Base-by-base conservation (phyloP, 2,797 vertebrate species). In the Epinephelus malabaricus region DNA sequence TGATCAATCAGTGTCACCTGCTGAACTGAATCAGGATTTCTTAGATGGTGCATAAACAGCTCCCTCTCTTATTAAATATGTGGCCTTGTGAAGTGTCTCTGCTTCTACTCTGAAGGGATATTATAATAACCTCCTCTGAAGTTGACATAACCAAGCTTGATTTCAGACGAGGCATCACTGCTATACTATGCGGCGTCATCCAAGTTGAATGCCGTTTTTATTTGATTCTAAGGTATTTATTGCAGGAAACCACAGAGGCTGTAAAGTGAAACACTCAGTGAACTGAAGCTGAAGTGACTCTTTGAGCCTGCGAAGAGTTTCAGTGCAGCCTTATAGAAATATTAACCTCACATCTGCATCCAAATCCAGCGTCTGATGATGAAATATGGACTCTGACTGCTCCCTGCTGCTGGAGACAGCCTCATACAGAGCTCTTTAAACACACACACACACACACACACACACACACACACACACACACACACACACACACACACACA, bases 311-410 rank as follows among this genome's bases (percentile, higher is more conserved):
- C 6, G 47, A 9, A 53, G 43, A 25, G 64, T 19, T 53, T 56
- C 58, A 13, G 30, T 17, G 65, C 30, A 23, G 51, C 49, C 55
- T 40, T 7, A 30, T 10, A 7, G 12, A 75, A 65, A 73, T 14
- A 73, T 63, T 25, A 56, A 76, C 27, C 18, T 46, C 75, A 54
- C 66, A 75, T 71, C 67, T 76, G 76, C 51, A 63, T 66, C 49
- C 51, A 62, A 23, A 65, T 25, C 47, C 69, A 63, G 60, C n/a
- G 63, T 30, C 45, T 47, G 81, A 64, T 27, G 59, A 64, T 73
- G 77, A 83, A 78, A 76, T 61, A 34, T 81, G 75, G 78, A 46
- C 75, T 67, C 38, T 49, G 76, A 53, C 69, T 82, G 86, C 86
- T 84, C 73, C 73, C 83, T 73, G 79, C 77, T 73, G 79, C 79